Percentiles rank a stretch among this genome's conserved stretches.
Evolutionary conservation across 2,113 vertebrate genomes (phyloP).

Genomic region (Malurus cyaneus): DNA sequence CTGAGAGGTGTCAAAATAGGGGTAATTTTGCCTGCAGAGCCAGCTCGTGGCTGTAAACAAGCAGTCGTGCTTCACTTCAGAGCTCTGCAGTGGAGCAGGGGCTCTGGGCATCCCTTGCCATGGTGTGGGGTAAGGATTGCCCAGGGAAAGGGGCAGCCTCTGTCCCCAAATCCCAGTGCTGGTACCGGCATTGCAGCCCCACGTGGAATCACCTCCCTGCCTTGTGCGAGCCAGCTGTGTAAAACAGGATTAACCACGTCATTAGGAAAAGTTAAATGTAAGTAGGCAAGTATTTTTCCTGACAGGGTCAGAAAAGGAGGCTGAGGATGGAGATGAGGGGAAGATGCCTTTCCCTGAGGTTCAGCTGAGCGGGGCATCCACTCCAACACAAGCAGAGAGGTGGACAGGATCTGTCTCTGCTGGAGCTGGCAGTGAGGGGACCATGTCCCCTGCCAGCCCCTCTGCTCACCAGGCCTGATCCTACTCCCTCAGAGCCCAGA

Average conservation of each 20-base stretch:
- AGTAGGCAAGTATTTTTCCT: accelerated
- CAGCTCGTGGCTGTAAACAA: neutral
- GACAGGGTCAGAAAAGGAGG: neutral
- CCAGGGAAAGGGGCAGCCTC: neutral
- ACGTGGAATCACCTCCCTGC: neutral
- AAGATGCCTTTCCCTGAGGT: neutral
- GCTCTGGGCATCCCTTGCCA: neutral
- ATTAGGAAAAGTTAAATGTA: neutral
- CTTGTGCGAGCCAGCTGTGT: neutral
- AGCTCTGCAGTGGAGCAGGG: neutral
- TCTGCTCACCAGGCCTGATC: neutral
- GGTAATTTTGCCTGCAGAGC: neutral
- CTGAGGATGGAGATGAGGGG: neutral
- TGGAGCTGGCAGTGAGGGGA: neutral
- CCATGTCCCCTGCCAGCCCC: neutral
- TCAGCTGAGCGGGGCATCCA: neutral
- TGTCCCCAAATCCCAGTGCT: neutral
- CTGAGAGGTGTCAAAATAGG: slow-evolving; percentile 41
- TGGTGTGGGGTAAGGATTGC: neutral
- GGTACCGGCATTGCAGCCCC: neutral
- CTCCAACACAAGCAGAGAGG: accelerated
- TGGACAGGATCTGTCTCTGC: neutral
- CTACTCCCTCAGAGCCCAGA: neutral
- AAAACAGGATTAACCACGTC: accelerated
- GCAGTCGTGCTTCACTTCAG: neutral